phyloP scores from a whole-genome alignment of 2,797 vertebrate species.

The Acropternis orthonyx region DNA sequence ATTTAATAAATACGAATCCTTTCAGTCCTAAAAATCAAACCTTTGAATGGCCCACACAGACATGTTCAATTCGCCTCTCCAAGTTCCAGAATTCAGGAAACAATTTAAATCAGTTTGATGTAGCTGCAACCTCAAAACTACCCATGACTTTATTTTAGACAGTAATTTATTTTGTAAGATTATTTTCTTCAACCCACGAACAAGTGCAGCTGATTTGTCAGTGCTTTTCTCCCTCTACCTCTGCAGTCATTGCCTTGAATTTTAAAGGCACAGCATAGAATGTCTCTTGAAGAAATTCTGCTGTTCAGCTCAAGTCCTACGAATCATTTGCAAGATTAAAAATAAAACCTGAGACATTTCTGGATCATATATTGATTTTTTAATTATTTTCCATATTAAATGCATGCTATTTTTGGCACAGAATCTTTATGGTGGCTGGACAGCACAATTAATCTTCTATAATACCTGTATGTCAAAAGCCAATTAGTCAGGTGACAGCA shows the following conservation, averaged over 20 bases:
- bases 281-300: not conserved
- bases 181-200: not conserved
- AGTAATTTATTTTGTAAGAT: not conserved
- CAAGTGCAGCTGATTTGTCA: not conserved
- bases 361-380: not conserved
- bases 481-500: not conserved
- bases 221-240: not conserved
- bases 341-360: not conserved
- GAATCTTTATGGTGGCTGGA: not conserved
- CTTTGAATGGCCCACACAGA: not conserved
- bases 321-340: not conserved
- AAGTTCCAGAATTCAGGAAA: not conserved
- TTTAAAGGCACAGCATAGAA: not conserved
- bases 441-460: not conserved
- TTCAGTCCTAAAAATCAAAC: not conserved
- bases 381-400: constrained; percentile 24
- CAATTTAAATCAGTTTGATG: not conserved
- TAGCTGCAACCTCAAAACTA: not conserved
- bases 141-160: not conserved
- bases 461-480: not conserved
- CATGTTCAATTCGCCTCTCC: not conserved
- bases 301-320: not conserved
- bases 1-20: not conserved
- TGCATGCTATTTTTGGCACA: not conserved
- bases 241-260: not conserved